Evolutionary conservation across 2,888 invertebrate genomes (phyloP).

Genomic region (Augochlorella aurata): DNA sequence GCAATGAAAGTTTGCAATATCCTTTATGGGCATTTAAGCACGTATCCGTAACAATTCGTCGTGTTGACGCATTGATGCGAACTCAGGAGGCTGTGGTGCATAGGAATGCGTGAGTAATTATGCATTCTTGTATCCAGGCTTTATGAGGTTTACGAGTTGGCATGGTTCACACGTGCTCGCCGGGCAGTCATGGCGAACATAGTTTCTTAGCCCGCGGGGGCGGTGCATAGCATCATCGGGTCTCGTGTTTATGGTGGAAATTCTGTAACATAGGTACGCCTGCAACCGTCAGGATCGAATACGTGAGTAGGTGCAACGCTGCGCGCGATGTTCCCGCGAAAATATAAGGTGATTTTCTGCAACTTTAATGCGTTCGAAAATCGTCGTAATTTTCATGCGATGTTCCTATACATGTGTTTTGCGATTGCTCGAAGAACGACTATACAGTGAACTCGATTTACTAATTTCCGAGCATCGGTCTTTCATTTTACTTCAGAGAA

Average conservation of each 20-base stretch:
- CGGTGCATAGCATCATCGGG: conserved; percentile 8
- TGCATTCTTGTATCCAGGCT: conserved; percentile 34
- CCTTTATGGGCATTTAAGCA: conserved; percentile 22
- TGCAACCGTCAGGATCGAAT: neutral
- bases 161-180: neutral
- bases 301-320: neutral
- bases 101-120: conserved; percentile 42
- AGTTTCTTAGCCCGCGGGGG: conserved; percentile 1
- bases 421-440: too few relatives aligned
- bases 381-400: too few relatives aligned
- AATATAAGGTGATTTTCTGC: neutral
- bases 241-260: conserved; percentile 15
- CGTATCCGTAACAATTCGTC: conserved; percentile 7
- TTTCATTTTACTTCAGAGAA: too few relatives aligned
- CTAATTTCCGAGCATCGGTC: too few relatives aligned
- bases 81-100: neutral
- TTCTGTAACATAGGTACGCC: neutral
- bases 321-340: neutral
- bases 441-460: too few relatives aligned
- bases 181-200: conserved; percentile 5
- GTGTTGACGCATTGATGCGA: neutral
- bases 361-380: too few relatives aligned
- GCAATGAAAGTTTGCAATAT: conserved; percentile 1
- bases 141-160: conserved; percentile 26
- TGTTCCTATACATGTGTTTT: too few relatives aligned